Evolutionary conservation across 2,797 vertebrate species (phyloP).

Genomic region (Phaenicophaeus curvirostris): DNA sequence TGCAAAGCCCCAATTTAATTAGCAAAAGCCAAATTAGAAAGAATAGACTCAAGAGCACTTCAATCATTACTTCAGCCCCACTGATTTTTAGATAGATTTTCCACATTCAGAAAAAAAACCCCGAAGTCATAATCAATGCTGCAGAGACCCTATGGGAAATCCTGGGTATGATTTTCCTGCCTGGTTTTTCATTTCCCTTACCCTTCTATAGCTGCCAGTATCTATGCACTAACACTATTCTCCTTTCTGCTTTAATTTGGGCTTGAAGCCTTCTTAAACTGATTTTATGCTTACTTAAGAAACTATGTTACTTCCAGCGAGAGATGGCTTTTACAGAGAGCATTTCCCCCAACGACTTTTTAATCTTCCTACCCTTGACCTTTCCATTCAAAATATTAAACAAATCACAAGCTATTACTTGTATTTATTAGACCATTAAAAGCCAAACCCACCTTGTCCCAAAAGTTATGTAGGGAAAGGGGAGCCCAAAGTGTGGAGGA

Average conservation of each 20-base stretch:
- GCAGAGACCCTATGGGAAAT: background rate
- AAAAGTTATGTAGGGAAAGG: constrained; percentile 20
- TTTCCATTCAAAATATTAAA: constrained; percentile 70
- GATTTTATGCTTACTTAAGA: constrained; percentile 65
- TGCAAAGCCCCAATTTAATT: background rate
- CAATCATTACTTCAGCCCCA: background rate
- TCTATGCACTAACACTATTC: constrained; percentile 35
- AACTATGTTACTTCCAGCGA: constrained; percentile 41
- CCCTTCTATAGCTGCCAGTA: background rate
- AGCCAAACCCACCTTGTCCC: constrained; percentile 7
- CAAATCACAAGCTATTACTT: constrained; percentile 61
- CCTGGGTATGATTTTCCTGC: background rate
- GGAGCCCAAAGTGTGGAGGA: constrained; percentile 3
- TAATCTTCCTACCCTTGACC: constrained; percentile 63
- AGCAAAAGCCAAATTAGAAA: background rate
- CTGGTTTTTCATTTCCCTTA: constrained; percentile 32
- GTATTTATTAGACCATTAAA: constrained; percentile 60
- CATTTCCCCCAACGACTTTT: constrained; percentile 31
- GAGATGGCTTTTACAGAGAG: constrained; percentile 43
- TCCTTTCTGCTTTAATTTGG: constrained; percentile 37
- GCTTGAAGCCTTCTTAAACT: constrained; percentile 32
- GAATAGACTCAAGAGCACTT: background rate
- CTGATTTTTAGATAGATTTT: background rate
- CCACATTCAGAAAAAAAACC: background rate
- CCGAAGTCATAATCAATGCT: background rate